Percentiles rank a stretch among this genome's conserved stretches.
Evolutionary conservation across 35 echinoderm and acorn worm species (phyloP).

Genomic region (Holothuria glaberrima): DNA sequence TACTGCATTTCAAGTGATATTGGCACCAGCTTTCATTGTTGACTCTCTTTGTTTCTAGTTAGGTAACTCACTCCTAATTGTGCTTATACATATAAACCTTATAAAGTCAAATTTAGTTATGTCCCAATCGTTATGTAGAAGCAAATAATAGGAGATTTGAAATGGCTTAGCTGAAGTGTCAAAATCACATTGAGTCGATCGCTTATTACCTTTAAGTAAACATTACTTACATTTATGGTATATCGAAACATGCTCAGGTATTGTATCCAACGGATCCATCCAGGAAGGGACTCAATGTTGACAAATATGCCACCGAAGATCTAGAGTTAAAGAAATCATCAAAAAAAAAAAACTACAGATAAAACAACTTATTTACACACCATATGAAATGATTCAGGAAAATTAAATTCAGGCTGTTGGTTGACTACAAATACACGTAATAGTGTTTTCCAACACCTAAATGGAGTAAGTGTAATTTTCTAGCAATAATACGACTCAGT

Average conservation of each 20-base stretch:
- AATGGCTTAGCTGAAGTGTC: too few species aligned
- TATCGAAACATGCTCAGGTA: slow-evolving; percentile 46
- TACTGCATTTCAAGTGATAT: too few species aligned
- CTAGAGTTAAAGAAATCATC: background rate
- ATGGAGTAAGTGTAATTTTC: background rate
- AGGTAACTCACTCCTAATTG: too few species aligned
- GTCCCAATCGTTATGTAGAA: too few species aligned
- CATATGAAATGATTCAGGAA: background rate
- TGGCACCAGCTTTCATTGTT: too few species aligned
- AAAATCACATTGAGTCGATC: too few species aligned
- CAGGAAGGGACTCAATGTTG: slow-evolving; percentile 33
- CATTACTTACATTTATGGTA: slow-evolving; percentile 42
- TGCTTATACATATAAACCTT: too few species aligned
- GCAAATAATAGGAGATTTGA: too few species aligned
- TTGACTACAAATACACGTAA: background rate
- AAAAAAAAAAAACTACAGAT: background rate
- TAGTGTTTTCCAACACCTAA: background rate
- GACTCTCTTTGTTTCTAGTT: too few species aligned
- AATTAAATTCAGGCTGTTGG: background rate
- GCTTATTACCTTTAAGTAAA: too few species aligned
- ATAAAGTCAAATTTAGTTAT: too few species aligned
- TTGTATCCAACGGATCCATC: slow-evolving; percentile 50
- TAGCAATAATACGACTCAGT: background rate
- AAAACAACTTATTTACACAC: background rate
- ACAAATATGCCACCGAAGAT: slow-evolving; percentile 51